Evolutionary conservation across 2,113 vertebrate genomes (phyloP).

Genomic region (Megaptera novaeangliae): DNA sequence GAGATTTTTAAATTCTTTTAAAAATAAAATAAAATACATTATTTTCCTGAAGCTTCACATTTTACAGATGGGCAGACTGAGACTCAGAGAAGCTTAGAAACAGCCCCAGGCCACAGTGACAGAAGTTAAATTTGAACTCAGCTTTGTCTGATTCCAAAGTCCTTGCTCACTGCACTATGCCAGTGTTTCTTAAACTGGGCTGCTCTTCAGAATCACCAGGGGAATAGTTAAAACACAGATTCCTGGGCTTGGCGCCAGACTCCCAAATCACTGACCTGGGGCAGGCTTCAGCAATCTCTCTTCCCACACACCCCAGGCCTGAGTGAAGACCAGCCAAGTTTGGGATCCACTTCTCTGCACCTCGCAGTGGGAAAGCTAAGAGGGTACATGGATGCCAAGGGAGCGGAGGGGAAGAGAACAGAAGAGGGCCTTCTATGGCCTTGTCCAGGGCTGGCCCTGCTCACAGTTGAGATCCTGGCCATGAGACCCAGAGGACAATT

Average conservation of each 20-base stretch:
- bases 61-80: not conserved
- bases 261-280: not conserved
- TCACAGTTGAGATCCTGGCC: not conserved
- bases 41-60: not conserved
- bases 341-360: not conserved
- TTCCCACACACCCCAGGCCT: not conserved
- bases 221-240: not conserved
- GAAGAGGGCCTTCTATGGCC: not conserved
- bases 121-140: not conserved
- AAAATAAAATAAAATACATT: not conserved
- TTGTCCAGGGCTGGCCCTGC: not conserved
- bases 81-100: not conserved
- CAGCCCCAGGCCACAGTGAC: fast-evolving
- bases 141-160: not conserved
- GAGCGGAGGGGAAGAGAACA: not conserved
- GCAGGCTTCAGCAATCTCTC: not conserved
- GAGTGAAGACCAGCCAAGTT: not conserved
- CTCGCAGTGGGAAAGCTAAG: not conserved
- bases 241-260: not conserved
- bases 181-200: not conserved
- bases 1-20: no score
- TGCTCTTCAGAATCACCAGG: not conserved
- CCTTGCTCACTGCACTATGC: not conserved
- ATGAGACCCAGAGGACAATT: not conserved
- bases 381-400: not conserved